These are phyloP conservation scores for Rhinopomastus cyanomelas DNA, from an alignment of 2,113 vertebrate genomes.

Conservation along the genomic window DNA sequence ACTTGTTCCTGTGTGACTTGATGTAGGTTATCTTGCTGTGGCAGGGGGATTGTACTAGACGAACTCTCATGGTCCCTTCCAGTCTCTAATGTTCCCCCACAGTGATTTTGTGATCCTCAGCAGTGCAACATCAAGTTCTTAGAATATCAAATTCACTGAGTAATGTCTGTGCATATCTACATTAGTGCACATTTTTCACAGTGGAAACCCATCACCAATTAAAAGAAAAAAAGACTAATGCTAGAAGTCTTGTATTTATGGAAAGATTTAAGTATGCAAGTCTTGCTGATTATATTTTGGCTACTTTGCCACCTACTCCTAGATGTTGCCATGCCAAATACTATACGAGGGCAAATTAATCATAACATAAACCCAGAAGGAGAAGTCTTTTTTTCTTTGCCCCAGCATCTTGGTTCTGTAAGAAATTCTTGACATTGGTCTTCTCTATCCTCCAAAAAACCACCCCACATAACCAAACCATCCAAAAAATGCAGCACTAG, in stretches of 20 bases:
- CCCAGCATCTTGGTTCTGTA: background rate
- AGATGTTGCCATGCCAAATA: background rate
- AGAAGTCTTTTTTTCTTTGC: background rate
- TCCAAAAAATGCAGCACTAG: background rate
- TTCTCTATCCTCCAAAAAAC: background rate
- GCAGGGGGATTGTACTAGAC: too few relatives aligned
- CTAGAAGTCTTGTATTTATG: background rate
- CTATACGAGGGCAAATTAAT: background rate
- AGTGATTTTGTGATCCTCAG: too few relatives aligned
- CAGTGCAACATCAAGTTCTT: background rate
- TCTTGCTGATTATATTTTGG: background rate
- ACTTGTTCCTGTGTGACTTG: too few relatives aligned
- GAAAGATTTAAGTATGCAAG: background rate
- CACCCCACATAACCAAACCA: background rate
- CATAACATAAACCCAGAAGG: background rate
- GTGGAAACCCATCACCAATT: background rate
- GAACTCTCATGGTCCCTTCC: too few relatives aligned
- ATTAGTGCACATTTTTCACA: background rate
- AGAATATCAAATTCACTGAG: background rate
- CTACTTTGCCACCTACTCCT: background rate
- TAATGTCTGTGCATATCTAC: background rate
- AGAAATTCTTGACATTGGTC: background rate
- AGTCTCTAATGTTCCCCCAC: too few relatives aligned
- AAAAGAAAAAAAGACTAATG: background rate
- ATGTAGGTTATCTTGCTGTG: too few relatives aligned